A percentile compares a stretch with the other conserved stretches of the same genome.
phyloP scores from a whole-genome alignment of 2,797 vertebrate genomes.

The Lacerta viridis region DNA sequence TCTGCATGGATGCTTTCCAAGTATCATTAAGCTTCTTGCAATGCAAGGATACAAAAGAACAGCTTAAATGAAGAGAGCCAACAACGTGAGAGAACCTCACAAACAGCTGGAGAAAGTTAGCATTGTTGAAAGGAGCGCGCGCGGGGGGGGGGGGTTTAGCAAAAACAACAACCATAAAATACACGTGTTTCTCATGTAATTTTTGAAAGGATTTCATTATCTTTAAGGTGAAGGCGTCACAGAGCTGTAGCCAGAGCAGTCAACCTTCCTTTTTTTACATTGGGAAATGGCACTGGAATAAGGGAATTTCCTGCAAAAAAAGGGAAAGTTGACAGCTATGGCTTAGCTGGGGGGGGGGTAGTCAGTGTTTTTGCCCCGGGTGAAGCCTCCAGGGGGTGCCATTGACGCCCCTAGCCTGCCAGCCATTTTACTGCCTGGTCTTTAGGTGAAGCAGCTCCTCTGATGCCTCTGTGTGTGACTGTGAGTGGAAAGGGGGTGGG shows the following conservation, averaged over 20 bases:
- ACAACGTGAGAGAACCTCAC: conserved; percentile 30
- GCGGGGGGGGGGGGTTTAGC: neutral
- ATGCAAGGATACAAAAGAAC: conserved; percentile 42
- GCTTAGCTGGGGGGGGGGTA: no score
- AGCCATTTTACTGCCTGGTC: no score
- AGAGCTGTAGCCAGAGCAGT: neutral
- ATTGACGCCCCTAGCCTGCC: no score
- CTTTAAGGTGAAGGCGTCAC: neutral
- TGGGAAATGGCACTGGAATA: no score
- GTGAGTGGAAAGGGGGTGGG: no score
- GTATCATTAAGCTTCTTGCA: conserved; percentile 32
- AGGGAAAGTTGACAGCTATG: no score
- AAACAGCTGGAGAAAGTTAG: conserved; percentile 27
- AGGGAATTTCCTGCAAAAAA: no score
- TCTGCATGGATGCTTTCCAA: conserved; percentile 52
- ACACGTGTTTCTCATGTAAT: neutral
- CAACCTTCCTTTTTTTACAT: no score
- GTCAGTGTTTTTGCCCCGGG: no score
- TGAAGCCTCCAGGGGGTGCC: no score
- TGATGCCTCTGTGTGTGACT: no score
- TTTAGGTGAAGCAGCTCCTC: no score
- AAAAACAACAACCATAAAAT: fast-evolving
- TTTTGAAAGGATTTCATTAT: neutral
- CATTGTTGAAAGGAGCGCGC: neutral
- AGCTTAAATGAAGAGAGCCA: conserved; percentile 43